A percentile compares a stretch with the other conserved stretches of the same genome.
Evolutionary conservation across 2,113 vertebrate genomes (phyloP).

Genomic region (Carassius auratus): DNA sequence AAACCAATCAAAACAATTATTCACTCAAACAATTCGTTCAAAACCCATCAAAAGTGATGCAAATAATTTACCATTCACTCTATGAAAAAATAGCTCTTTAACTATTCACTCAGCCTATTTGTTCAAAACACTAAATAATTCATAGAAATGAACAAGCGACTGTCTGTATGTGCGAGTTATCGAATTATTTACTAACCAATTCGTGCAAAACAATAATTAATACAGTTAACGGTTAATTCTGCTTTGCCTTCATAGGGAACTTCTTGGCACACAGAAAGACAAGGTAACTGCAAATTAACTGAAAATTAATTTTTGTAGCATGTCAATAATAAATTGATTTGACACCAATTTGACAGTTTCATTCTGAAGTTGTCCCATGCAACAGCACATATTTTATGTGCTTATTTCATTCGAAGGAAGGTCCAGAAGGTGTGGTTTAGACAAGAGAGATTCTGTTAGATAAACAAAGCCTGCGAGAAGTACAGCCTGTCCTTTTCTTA

Average conservation of each 20-base stretch:
- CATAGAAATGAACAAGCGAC: not conserved
- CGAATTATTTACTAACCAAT: not conserved
- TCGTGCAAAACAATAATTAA: not conserved
- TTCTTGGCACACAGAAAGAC: not conserved
- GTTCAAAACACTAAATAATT: not conserved
- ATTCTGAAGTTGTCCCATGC: not conserved
- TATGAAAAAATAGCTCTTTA: not conserved
- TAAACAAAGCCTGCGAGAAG: constrained; percentile 18
- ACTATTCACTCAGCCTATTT: not conserved
- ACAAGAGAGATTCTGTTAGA: not conserved
- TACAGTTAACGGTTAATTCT: not conserved
- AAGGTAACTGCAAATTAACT: not conserved
- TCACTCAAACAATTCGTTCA: not conserved
- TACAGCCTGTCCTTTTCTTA: constrained; percentile 12
- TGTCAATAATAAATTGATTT: not conserved
- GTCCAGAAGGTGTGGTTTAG: not conserved
- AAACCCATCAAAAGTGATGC: not conserved
- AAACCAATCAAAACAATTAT: no score
- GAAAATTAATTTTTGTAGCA: not conserved
- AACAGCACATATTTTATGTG: not conserved
- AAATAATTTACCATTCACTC: no score
- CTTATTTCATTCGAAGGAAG: not conserved
- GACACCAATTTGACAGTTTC: not conserved
- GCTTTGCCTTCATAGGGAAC: not conserved
- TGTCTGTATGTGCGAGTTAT: not conserved